phyloP scores from a whole-genome alignment of 2,888 invertebrate species.

The Empis stercorea region DNA sequence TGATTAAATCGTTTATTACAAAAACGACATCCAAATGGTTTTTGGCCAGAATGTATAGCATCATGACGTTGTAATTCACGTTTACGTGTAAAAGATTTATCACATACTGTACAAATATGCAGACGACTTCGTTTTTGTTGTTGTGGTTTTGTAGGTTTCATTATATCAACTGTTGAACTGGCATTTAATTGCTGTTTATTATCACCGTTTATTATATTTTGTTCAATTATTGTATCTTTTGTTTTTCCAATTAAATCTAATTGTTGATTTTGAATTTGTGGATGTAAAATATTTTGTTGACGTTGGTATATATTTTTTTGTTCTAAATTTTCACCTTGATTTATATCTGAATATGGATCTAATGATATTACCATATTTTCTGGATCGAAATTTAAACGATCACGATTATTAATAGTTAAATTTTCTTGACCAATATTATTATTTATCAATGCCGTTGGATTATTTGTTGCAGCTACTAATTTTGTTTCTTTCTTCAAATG shows the following conservation, averaged over 20 bases:
- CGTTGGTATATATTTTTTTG: not conserved
- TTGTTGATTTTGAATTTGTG: slow-evolving; percentile 5
- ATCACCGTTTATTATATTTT: slow-evolving; percentile 7
- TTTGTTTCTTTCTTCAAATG: slow-evolving; percentile 34
- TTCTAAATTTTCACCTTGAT: not conserved
- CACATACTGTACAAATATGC: slow-evolving; percentile 52
- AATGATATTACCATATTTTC: slow-evolving; percentile 19
- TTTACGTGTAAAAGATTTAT: slow-evolving; percentile 53
- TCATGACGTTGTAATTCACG: slow-evolving; percentile 57
- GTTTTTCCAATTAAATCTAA: slow-evolving; percentile 5
- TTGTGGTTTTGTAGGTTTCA: slow-evolving; percentile 3
- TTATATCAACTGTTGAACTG: not conserved
- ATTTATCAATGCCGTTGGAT: not conserved
- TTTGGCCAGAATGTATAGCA: slow-evolving; percentile 51
- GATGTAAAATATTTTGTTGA: not conserved
- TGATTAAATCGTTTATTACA: slow-evolving; percentile 55
- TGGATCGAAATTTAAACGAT: not conserved
- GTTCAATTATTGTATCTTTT: slow-evolving; percentile 1
- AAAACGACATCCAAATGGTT: slow-evolving; percentile 52
- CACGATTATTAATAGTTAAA: not conserved
- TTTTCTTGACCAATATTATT: not conserved
- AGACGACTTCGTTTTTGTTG: slow-evolving; percentile 35
- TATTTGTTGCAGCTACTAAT: slow-evolving; percentile 4
- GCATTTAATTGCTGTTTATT: slow-evolving; percentile 2
- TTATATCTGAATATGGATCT: slow-evolving; percentile 20